Conservation (phyloP, 37 sponge, comb jelly and placozoan genomes). For the Mnemiopsis leidyi region DNA sequence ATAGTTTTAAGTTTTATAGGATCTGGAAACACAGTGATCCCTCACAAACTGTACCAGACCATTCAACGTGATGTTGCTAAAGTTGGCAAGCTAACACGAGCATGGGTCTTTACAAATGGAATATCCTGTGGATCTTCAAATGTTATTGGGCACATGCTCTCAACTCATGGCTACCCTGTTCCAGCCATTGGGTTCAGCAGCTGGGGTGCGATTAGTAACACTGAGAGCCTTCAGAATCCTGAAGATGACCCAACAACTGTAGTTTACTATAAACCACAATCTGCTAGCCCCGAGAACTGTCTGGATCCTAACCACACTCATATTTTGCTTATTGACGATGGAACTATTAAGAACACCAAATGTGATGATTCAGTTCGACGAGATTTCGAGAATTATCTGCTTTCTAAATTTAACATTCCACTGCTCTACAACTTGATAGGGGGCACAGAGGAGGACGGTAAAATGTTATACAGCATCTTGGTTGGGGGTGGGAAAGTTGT, state of each 20-base stretch:
- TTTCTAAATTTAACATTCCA: background rate
- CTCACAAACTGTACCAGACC: background rate
- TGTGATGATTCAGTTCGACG: background rate
- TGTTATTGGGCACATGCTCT: background rate
- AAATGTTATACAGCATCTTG: background rate
- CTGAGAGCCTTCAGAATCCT: background rate
- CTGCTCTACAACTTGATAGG: conserved; percentile 17
- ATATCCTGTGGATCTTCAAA: background rate
- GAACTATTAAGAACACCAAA: background rate
- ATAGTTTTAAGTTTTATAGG: conserved; percentile 11
- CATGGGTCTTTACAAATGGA: background rate
- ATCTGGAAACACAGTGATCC: background rate
- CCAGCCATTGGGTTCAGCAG: background rate
- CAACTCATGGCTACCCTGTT: conserved; percentile 13
- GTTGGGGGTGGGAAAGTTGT: background rate
- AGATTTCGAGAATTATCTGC: conserved; percentile 17
- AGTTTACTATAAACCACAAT: background rate
- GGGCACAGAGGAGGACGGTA: background rate
- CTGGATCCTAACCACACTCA: conserved; percentile 17
- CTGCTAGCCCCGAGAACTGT: background rate
- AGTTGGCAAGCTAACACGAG: background rate
- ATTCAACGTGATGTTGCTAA: background rate
- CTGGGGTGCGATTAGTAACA: background rate
- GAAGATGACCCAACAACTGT: background rate
- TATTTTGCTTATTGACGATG: conserved; percentile 2